A percentile compares a stretch with the other conserved stretches of the same genome.
Evolutionary conservation across 30 jellyfish, hydroid and myxozoan species (phyloP).

Genomic region (Pseudorhiza aurosa): DNA sequence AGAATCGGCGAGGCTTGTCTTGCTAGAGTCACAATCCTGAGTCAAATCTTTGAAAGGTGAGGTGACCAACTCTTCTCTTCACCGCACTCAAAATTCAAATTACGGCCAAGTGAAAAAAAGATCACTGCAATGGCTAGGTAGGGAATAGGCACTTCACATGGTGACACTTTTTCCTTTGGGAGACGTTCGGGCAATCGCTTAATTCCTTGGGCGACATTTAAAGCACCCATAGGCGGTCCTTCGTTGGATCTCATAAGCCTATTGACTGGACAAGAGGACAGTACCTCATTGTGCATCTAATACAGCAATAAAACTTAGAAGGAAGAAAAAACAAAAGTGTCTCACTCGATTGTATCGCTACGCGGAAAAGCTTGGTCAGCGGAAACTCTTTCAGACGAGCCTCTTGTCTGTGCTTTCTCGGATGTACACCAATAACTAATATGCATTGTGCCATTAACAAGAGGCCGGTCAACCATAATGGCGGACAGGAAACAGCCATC

Average conservation of each 20-base stretch:
- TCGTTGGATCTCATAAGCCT: background rate
- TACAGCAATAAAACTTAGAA: background rate
- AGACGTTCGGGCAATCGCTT: too few relatives aligned
- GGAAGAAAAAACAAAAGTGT: background rate
- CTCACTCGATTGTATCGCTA: slow-evolving; percentile 46
- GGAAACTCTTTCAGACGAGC: slow-evolving; percentile 44
- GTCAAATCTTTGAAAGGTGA: too few relatives aligned
- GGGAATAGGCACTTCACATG: too few relatives aligned
- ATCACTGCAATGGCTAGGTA: too few relatives aligned
- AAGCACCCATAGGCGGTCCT: too few relatives aligned
- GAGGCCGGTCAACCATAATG: slow-evolving; percentile 58
- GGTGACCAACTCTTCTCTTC: too few relatives aligned
- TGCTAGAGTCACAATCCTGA: too few relatives aligned
- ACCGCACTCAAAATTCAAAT: too few relatives aligned
- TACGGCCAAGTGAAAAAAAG: too few relatives aligned
- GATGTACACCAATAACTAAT: background rate
- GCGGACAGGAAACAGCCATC: slow-evolving; percentile 45
- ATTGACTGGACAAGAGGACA: background rate
- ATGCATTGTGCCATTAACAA: slow-evolving; percentile 41
- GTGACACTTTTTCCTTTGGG: too few relatives aligned
- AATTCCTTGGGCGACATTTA: too few relatives aligned
- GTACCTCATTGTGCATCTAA: background rate
- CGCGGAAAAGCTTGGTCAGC: slow-evolving; percentile 40
- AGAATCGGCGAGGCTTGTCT: too few relatives aligned
- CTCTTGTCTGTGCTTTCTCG: slow-evolving; percentile 25